A percentile compares a stretch with the other conserved stretches of the same genome.
phyloP scores from a whole-genome alignment of 1,140 invertebrate species.

The Zaprionus capensis region DNA sequence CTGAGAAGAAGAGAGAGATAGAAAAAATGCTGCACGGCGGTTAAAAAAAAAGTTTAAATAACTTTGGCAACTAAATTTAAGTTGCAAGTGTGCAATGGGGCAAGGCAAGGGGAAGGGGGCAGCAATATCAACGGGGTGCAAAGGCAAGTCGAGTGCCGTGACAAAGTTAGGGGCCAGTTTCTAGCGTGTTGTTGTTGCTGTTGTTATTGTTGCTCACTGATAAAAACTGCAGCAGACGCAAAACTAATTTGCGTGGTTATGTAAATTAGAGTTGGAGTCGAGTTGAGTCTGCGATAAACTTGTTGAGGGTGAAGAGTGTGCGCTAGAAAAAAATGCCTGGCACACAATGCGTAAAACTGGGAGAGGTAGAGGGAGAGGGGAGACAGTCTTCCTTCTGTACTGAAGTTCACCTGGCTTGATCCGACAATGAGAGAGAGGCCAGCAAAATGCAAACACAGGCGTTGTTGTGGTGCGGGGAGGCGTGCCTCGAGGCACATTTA shows the following conservation, averaged over 20 bases:
- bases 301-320: slow-evolving; percentile 60
- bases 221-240: slow-evolving; percentile 81
- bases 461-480: neutral
- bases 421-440: slow-evolving; percentile 1
- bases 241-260: slow-evolving; percentile 82
- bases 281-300: slow-evolving; percentile 71
- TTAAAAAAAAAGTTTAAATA: slow-evolving; percentile 73
- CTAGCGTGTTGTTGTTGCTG: slow-evolving; percentile 16
- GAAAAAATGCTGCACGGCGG: slow-evolving; percentile 35
- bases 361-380: neutral
- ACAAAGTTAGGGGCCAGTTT: slow-evolving; percentile 62
- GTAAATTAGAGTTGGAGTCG: slow-evolving; percentile 76
- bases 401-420: slow-evolving; percentile 18
- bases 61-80: slow-evolving; percentile 81
- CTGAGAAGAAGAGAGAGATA: neutral
- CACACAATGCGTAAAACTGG: slow-evolving; percentile 70
- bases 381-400: neutral
- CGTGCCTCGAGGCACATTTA: slow-evolving; percentile 18
- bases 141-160: slow-evolving; percentile 43
- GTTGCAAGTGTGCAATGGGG: slow-evolving; percentile 51
- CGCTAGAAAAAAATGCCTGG: slow-evolving; percentile 39
- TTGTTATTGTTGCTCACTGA: slow-evolving; percentile 54
- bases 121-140: slow-evolving; percentile 27
- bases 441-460: slow-evolving; percentile 22
- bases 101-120: neutral